Evolutionary conservation across 2,113 vertebrate genomes (phyloP).

Genomic region (Neolamprologus falcicula): DNA sequence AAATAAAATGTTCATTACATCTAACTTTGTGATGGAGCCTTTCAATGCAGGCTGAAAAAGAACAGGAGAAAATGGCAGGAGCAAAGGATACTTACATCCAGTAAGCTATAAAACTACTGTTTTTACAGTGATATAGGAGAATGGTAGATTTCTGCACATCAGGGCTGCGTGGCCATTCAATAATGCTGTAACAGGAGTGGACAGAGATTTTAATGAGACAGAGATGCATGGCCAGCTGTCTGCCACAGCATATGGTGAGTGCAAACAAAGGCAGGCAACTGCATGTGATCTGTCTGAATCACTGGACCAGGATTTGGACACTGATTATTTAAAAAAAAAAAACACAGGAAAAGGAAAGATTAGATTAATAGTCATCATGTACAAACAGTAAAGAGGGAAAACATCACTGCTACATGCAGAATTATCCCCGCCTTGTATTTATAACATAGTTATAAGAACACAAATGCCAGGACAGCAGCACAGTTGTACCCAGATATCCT

Average conservation of each 20-base stretch:
- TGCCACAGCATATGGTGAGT: constrained; percentile 3
- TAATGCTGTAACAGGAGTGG: neutral
- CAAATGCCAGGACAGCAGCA: neutral
- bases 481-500: neutral
- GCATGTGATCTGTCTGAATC: neutral
- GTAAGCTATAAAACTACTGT: neutral
- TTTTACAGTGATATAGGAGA: constrained; percentile 5
- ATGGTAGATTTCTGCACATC: neutral
- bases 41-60: neutral
- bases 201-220: neutral
- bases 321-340: neutral
- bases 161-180: neutral
- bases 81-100: neutral
- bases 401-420: neutral
- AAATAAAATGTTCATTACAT: constrained; percentile 19
- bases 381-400: neutral
- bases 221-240: neutral
- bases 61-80: neutral
- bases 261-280: constrained; percentile 1
- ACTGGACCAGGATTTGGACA: constrained; percentile 9
- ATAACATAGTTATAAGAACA: neutral
- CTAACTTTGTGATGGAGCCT: neutral
- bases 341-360: neutral
- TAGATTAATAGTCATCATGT: neutral
- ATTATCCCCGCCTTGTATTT: neutral